A percentile compares a stretch with the other conserved stretches of the same genome.
phyloP scores from a whole-genome alignment of 2,888 invertebrate species.

The Oasisia sp. region DNA sequence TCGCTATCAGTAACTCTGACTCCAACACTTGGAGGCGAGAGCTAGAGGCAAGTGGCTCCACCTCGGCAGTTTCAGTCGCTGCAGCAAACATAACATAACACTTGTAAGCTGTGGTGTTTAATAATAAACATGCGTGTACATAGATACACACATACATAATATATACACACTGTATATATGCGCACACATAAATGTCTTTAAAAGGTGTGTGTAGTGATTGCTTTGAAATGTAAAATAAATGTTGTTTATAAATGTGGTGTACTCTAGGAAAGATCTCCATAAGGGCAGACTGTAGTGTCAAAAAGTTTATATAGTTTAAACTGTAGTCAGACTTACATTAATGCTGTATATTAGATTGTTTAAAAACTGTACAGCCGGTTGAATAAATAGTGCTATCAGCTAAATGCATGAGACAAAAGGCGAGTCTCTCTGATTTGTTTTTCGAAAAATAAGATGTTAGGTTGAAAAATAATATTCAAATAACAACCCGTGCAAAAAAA shows the following conservation, averaged over 20 bases:
- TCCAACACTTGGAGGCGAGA: constrained; percentile 86
- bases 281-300: background rate
- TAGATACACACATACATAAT: background rate
- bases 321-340: background rate
- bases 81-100: background rate
- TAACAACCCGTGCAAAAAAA: too few species aligned
- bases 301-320: background rate
- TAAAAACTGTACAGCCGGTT: too few species aligned
- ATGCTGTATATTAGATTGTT: too few species aligned
- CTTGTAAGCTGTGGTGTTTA: background rate
- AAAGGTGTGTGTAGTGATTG: background rate
- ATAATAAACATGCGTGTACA: background rate
- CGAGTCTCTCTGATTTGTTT: too few species aligned
- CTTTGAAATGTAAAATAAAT: background rate
- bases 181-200: too few species aligned
- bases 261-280: background rate
- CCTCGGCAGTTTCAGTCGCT: constrained; percentile 35
- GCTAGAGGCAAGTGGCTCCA: constrained; percentile 63
- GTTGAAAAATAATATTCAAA: too few species aligned
- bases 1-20: constrained; percentile 87
- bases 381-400: too few species aligned
- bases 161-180: too few species aligned
- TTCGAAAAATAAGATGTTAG: too few species aligned
- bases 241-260: background rate
- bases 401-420: too few species aligned